A percentile compares a stretch with the other conserved stretches of the same genome.
Conservation (phyloP, 1,140 invertebrate genomes). For the Polypedilum vanderplanki region DNA sequence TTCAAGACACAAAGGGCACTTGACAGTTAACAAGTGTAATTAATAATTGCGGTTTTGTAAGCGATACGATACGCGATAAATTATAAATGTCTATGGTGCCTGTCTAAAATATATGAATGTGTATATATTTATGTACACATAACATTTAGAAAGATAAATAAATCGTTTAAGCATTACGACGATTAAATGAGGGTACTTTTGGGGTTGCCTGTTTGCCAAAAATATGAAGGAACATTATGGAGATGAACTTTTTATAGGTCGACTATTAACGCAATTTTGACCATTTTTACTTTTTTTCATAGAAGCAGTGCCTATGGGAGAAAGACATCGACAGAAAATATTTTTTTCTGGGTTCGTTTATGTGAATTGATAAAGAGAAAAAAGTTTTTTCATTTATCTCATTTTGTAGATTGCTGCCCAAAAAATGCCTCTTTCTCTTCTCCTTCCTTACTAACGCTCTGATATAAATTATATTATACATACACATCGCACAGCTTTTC, state of each 20-base stretch:
- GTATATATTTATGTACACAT: neutral
- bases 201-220: neutral
- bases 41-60: constrained; percentile 2
- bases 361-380: no score
- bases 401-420: neutral
- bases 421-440: no score
- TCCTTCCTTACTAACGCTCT: neutral
- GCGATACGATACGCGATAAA: constrained; percentile 21
- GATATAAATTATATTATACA: neutral
- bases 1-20: neutral
- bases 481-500: neutral
- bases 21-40: constrained; percentile 29
- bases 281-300: neutral
- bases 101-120: no score
- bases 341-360: neutral
- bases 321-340: neutral
- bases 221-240: neutral
- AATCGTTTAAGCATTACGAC: neutral
- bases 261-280: constrained; percentile 12
- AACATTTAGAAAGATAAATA: neutral
- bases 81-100: neutral
- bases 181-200: constrained; percentile 23
- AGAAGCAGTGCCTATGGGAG: no score
- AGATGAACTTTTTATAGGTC: constrained; percentile 18
- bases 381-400: constrained; percentile 3